Conservation (phyloP, 1,140 invertebrate genomes). For the Eumeta japonica region DNA sequence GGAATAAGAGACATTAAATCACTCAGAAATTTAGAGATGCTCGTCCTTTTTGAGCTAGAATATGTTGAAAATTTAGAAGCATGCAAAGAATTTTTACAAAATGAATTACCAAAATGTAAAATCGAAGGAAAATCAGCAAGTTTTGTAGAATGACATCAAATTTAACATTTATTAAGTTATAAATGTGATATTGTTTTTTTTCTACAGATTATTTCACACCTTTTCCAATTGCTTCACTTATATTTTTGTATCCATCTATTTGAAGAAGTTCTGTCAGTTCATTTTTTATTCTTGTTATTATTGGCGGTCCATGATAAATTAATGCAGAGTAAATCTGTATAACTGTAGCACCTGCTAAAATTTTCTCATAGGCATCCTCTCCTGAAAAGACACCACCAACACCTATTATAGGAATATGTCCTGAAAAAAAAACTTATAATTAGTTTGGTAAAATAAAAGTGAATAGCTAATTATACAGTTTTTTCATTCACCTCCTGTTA, state of each 20-base stretch:
- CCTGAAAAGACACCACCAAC: constrained; percentile 84
- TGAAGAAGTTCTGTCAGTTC: constrained; percentile 73
- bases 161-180: constrained; percentile 53
- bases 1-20: constrained; percentile 33
- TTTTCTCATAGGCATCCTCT: constrained; percentile 87
- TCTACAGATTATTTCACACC: constrained; percentile 85
- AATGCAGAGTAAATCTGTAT: constrained; percentile 90
- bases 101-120: constrained; percentile 36
- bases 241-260: constrained; percentile 59
- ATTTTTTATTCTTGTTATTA: constrained; percentile 76
- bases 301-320: constrained; percentile 78
- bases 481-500: constrained; percentile 69
- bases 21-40: constrained; percentile 30
- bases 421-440: constrained; percentile 27
- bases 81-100: constrained; percentile 31
- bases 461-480: constrained; percentile 30
- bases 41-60: constrained; percentile 31
- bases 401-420: constrained; percentile 67
- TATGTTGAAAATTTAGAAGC: constrained; percentile 35
- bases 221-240: constrained; percentile 66
- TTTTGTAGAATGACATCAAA: too few relatives aligned
- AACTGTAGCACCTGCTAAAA: constrained; percentile 85
- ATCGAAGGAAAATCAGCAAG: constrained; percentile 25
- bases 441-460: constrained; percentile 4
- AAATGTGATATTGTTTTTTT: constrained; percentile 78